Percentiles rank a stretch among this genome's conserved stretches.
phyloP scores from a whole-genome alignment of 1,140 invertebrate genomes.

The Ostrea edulis region DNA sequence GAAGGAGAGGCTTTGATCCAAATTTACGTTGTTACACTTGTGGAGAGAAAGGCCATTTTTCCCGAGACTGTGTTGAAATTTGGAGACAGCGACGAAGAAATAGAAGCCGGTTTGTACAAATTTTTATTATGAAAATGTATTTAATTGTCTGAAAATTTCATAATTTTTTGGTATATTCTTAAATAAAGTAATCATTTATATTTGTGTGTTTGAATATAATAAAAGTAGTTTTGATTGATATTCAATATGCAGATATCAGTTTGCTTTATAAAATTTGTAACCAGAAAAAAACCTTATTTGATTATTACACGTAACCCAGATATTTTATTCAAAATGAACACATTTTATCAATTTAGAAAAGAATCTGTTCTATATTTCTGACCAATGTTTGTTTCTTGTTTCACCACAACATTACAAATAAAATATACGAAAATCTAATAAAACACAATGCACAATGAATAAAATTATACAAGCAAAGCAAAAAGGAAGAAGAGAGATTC shows the following conservation, averaged over 20 bases:
- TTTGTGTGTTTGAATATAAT: too few relatives aligned
- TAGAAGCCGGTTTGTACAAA: conserved; percentile 52
- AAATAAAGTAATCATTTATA: too few relatives aligned
- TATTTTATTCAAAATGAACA: not conserved
- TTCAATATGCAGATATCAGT: not conserved
- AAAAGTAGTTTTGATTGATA: not conserved
- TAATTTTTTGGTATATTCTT: not conserved
- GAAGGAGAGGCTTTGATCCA: conserved; percentile 73
- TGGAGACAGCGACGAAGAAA: conserved; percentile 65
- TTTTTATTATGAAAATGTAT: not conserved
- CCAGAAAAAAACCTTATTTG: not conserved
- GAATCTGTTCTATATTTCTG: not conserved
- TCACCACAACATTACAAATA: too few relatives aligned
- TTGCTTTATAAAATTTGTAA: not conserved
- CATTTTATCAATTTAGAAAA: not conserved
- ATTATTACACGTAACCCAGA: not conserved
- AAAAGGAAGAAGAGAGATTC: not conserved
- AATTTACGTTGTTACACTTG: conserved; percentile 78
- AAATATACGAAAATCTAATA: not conserved
- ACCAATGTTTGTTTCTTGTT: not conserved
- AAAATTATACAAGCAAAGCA: not conserved
- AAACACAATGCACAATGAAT: not conserved
- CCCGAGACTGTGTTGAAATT: conserved; percentile 74
- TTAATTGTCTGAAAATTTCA: too few relatives aligned
- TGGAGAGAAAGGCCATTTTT: conserved; percentile 78